phyloP scores from a whole-genome alignment of 2,797 vertebrate genomes.

The Hypotaenidia philippensis region DNA sequence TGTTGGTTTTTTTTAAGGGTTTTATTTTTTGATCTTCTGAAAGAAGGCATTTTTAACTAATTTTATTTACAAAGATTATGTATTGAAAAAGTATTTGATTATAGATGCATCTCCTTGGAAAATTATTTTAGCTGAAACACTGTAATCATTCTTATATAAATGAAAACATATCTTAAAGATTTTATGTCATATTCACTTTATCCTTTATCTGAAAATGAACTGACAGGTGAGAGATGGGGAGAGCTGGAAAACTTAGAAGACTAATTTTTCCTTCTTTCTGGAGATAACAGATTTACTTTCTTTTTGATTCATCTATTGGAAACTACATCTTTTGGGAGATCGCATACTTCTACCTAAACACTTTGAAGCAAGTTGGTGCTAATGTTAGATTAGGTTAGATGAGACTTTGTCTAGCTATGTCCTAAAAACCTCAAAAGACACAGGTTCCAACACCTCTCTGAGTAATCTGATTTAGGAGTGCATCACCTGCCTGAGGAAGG shows the following conservation, averaged over 20 bases:
- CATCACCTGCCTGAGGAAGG: neutral
- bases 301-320: neutral
- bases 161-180: neutral
- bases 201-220: neutral
- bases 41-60: neutral
- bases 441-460: neutral
- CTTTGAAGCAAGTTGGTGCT: neutral
- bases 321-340: neutral
- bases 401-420: neutral
- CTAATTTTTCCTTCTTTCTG: neutral
- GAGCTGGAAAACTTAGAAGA: neutral
- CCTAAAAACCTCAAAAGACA: neutral
- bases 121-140: neutral
- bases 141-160: neutral
- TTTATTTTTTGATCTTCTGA: neutral
- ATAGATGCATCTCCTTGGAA: neutral
- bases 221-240: neutral
- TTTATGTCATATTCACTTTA: neutral
- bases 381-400: neutral
- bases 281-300: neutral
- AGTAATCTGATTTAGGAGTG: neutral
- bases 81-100: neutral
- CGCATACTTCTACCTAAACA: neutral
- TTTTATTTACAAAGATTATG: neutral
- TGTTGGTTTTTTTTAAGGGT: no score